phyloP scores from a whole-genome alignment of 2,888 invertebrate species.

The Laothoe populi region DNA sequence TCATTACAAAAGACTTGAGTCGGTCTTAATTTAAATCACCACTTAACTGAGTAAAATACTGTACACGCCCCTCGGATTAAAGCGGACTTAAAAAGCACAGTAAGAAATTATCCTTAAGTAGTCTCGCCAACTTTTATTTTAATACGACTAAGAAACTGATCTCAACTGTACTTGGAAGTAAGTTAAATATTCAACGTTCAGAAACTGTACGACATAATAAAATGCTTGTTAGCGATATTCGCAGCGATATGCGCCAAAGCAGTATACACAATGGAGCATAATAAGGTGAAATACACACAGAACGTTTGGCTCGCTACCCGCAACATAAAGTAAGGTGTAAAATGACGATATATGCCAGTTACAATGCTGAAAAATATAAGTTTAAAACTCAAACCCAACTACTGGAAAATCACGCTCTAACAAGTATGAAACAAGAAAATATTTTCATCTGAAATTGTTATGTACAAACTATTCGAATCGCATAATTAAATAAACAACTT shows the following conservation, averaged over 20 bases:
- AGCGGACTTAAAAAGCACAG: conserved; percentile 19
- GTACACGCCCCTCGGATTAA: conserved; percentile 14
- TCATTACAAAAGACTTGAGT: not conserved
- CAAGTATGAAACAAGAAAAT: too few relatives aligned
- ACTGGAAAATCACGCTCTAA: too few relatives aligned
- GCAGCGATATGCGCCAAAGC: conserved; percentile 4
- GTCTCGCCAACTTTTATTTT: conserved; percentile 11
- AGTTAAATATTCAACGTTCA: conserved; percentile 9
- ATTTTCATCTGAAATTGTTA: too few relatives aligned
- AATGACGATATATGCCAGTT: conserved; percentile 1
- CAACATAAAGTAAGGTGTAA: not conserved
- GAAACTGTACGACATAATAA: not conserved
- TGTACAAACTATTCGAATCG: too few relatives aligned
- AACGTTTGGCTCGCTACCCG: conserved; percentile 13
- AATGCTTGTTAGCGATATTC: conserved; percentile 6
- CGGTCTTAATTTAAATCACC: conserved; percentile 10
- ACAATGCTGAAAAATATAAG: conserved; percentile 5
- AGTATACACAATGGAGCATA: conserved; percentile 12
- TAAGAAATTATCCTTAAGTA: conserved; percentile 17
- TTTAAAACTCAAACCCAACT: too few relatives aligned
- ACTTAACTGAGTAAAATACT: not conserved
- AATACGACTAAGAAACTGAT: conserved; percentile 18
- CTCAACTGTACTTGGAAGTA: not conserved
- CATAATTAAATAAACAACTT: too few relatives aligned
- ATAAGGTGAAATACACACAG: not conserved